phyloP scores from a whole-genome alignment of 2,888 invertebrate species.

The Tyria jacobaeae region DNA sequence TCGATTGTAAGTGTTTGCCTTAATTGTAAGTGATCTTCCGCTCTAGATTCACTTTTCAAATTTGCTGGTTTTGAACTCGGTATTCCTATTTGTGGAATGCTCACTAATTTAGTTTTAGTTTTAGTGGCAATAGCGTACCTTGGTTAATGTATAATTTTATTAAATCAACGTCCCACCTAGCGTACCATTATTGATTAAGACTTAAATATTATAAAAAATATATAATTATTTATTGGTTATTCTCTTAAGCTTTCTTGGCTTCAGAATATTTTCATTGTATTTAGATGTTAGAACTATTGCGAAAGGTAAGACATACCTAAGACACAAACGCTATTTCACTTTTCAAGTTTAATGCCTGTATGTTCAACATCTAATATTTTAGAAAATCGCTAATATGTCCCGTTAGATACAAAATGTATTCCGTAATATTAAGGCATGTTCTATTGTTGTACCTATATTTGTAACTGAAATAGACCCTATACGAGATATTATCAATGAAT shows the following conservation, averaged over 20 bases:
- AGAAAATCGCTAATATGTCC: constrained; percentile 63
- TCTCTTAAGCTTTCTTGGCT: constrained; percentile 38
- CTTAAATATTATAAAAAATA: constrained; percentile 51
- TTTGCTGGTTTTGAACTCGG: constrained; percentile 29
- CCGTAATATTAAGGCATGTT: constrained; percentile 63
- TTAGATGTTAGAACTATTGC: constrained; percentile 56
- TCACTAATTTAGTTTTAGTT: constrained; percentile 32
- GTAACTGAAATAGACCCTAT: constrained; percentile 51
- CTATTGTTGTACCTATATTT: constrained; percentile 60
- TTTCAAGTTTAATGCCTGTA: constrained; percentile 54
- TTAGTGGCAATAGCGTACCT: constrained; percentile 47
- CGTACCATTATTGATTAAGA: constrained; percentile 77
- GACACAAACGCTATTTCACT: constrained; percentile 26
- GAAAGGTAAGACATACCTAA: constrained; percentile 19
- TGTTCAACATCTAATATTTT: constrained; percentile 61
- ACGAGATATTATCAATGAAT: constrained; percentile 59
- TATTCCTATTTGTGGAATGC: constrained; percentile 33
- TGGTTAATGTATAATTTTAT: constrained; percentile 59
- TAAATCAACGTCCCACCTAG: constrained; percentile 75
- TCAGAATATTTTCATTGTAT: constrained; percentile 50
- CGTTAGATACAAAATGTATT: constrained; percentile 65
- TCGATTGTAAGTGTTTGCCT: constrained; percentile 74
- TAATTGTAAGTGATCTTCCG: constrained; percentile 62
- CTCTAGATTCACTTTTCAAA: constrained; percentile 29
- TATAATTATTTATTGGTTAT: constrained; percentile 45